Evolutionary conservation across 1,140 invertebrate species (phyloP), one percentile per base, ranked within the genome.

Genomic region (Phymorhynchus buccinoides): DNA sequence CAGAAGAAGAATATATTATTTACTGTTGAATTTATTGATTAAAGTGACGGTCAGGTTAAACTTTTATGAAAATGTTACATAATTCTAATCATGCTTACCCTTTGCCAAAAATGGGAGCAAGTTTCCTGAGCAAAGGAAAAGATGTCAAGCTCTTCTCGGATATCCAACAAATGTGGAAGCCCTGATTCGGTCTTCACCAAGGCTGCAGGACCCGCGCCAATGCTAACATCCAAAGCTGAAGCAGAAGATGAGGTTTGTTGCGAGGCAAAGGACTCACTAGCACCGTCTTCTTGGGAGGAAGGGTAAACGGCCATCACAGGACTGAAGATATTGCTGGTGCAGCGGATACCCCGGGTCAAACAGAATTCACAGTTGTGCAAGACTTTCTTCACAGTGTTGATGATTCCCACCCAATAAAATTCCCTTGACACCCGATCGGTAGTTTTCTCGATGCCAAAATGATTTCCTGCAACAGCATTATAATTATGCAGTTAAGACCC

Each of bases 51-150:
- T n/a, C 42, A 32, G 30, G 4, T n/a, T 44, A n/a, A 78, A 32
- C 16, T 12, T 78, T 56, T 35, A 52, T n/a, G n/a, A 27, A n/a
- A n/a, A 84, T 37, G 3, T 41, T 18, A 35, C 37, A 6, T 77
- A 18, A 6, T 80, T 41, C 77, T 30, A 4, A 30, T 30, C n/a
- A 37, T 56, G 18, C 48, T 18, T 84, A 87, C 86, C 84, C 73
- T 85, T 80, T 87, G 75, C 86, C 86, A 87, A 75, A 87, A 87
- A 44, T 85, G 52, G 41, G 44, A 81, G n/a, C 80, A 79, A 1
- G 80, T 71, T 79, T 83, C 81, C 32, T 66, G 81, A 18, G 62
- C n/a, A 30, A 83, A 37, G 41, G 66, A 71, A 32, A 71, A 71
- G 9, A 42, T 37, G 37, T 83, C 81, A 32, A 42, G 39, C 62